Evolutionary conservation across 2,888 invertebrate species (phyloP), one percentile per base, ranked within the genome.

Genomic region (Spisula subtruncata): DNA sequence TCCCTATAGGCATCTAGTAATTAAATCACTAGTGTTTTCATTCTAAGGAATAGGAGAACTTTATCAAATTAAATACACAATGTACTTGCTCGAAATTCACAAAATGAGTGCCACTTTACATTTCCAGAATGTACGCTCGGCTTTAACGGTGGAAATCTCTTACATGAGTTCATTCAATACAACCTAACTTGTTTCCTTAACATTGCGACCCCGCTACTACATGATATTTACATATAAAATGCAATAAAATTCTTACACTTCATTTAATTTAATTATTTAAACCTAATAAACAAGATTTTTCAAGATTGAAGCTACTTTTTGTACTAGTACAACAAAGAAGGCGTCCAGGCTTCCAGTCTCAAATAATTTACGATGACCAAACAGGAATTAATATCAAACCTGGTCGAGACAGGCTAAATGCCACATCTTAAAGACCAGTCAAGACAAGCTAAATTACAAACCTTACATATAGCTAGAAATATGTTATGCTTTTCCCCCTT

Each of bases 51-150:
- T 8, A 66, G 8, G 25, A n/a, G 25, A 66, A 66, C 60, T 25
- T 66, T 66, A 66, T 66, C 60, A 25, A 66, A 66, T 66, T n/a
- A 66, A 25, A 66, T 20, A 66, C 60, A 66, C 60, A 66, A 25
- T n/a, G 60, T 66, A 6, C 60, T 66, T 25, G 8, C 25, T 8
- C 60, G 10, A 66, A 66, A 66, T 66, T 66, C 60, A 66, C 60
- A 66, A 66, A 25, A 66, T 10, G n/a, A 56, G 56, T 25, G 25
- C n/a, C n/a, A n/a, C n/a, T 66, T 66, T 66, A n/a, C 60, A 66
- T n/a, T n/a, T 66, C 25, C n/a, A 66, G 60, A 66, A 25, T 10
- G 25, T 12, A 25, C 5, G n/a, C 25, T 25, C n/a, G n/a, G 60
- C 25, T 66, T 66, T 25, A 5, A 66, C 60, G 8, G 25, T n/a